Conservation (phyloP, 2,888 invertebrate species). For the Siphonodentalium dalli region DNA sequence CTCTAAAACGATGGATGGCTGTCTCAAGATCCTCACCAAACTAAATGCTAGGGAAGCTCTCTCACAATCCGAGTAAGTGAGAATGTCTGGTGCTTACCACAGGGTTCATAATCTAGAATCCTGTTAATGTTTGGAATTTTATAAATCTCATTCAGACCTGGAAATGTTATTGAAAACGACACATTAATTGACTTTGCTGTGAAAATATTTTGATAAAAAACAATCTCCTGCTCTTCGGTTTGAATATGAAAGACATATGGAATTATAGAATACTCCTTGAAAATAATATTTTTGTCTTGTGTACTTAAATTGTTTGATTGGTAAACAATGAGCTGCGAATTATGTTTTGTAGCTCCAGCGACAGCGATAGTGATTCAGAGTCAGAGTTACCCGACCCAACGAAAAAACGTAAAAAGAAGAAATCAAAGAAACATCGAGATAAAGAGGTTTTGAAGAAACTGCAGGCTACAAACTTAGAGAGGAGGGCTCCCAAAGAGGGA, state of each 20-base stretch:
- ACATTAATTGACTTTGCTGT: too few species aligned
- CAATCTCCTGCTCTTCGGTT: too few species aligned
- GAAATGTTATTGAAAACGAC: too few species aligned
- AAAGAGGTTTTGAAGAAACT: conserved; percentile 41
- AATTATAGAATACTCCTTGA: too few species aligned
- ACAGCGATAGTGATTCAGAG: conserved; percentile 63
- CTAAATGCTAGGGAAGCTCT: conserved; percentile 47
- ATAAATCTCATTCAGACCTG: too few species aligned
- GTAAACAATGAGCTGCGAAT: background rate
- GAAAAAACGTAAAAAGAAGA: conserved; percentile 48
- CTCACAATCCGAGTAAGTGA: conserved; percentile 60
- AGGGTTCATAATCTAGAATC: background rate
- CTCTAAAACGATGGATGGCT: conserved; percentile 53
- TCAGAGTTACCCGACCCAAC: conserved; percentile 52
- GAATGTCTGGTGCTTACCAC: background rate
- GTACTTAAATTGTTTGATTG: background rate
- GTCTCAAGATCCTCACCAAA: conserved; percentile 51
- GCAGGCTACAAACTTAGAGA: conserved; percentile 33
- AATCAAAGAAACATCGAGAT: conserved; percentile 51
- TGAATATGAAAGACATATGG: too few species aligned
- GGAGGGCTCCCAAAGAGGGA: conserved; percentile 40
- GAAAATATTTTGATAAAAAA: conserved; percentile 4
- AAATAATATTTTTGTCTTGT: too few species aligned
- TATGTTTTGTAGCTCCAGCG: conserved; percentile 53
- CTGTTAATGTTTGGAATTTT: background rate